These are phyloP conservation scores for Ligdia adustata DNA, from an alignment of 2,888 invertebrate genomes.

Conservation along the genomic window DNA sequence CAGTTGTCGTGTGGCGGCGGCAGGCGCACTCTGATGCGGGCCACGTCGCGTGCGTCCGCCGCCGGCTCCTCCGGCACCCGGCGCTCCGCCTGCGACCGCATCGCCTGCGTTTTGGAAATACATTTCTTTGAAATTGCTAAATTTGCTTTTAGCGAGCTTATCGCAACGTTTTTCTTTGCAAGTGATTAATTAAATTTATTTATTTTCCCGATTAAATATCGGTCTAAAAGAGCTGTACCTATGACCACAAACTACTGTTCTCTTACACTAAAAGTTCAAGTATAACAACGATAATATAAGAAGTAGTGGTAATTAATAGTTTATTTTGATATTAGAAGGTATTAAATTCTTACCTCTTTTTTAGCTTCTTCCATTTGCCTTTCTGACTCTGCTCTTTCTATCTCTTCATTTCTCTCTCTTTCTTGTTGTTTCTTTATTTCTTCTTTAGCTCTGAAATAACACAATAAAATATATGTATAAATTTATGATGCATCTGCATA, in stretches of 20 bases:
- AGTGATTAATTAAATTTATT: too few relatives aligned
- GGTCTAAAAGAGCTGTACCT: too few relatives aligned
- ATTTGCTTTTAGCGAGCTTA: too few relatives aligned
- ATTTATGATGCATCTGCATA: too few relatives aligned
- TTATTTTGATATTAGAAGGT: too few relatives aligned
- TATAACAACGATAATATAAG: too few relatives aligned
- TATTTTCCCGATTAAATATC: too few relatives aligned
- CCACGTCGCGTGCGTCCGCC: constrained; percentile 81
- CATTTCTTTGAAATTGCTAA: not conserved
- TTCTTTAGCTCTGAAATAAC: constrained; percentile 91
- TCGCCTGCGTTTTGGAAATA: constrained; percentile 56
- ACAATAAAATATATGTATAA: too few relatives aligned
- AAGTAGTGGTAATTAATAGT: too few relatives aligned
- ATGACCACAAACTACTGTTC: too few relatives aligned
- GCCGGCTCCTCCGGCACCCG: constrained; percentile 90
- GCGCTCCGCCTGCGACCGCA: constrained; percentile 84
- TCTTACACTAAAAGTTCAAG: too few relatives aligned
- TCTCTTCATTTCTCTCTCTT: constrained; percentile 88
- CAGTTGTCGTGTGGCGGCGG: constrained; percentile 92
- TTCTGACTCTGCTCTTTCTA: constrained; percentile 90
- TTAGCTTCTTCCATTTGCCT: constrained; percentile 88
- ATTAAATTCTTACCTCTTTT: constrained; percentile 85
- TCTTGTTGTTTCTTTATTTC: constrained; percentile 92
- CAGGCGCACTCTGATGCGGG: constrained; percentile 92
- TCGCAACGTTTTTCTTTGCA: too few relatives aligned